These are phyloP conservation scores for Cinclus mexicanus DNA, from an alignment of 2,113 vertebrate genomes.

Conservation along the genomic window DNA sequence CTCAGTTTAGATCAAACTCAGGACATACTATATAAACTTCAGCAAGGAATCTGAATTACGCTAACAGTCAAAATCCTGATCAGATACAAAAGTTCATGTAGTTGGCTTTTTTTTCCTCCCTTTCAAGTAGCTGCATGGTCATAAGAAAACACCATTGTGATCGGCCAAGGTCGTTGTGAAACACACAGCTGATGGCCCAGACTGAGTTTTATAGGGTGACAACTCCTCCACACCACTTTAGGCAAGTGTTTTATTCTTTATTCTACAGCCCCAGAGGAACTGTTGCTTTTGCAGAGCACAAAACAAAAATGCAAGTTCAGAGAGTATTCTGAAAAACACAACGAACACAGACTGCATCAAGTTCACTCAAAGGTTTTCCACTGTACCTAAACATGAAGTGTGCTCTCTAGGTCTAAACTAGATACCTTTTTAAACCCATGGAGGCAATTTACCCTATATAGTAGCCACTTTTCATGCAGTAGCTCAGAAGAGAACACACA, in stretches of 20 bases:
- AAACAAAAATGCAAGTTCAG: background rate
- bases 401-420: background rate
- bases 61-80: background rate
- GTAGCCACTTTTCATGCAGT: background rate
- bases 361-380: background rate
- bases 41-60: background rate
- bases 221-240: background rate
- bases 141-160: background rate
- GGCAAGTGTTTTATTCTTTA: background rate
- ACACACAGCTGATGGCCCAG: fast-evolving
- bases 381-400: background rate
- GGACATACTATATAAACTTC: background rate
- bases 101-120: background rate
- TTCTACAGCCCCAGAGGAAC: background rate
- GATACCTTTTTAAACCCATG: background rate
- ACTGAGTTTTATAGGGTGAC: background rate
- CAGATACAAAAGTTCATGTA: background rate
- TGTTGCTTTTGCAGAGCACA: background rate
- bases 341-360: background rate
- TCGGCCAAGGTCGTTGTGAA: background rate
- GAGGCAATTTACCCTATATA: background rate
- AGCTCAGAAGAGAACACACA: background rate
- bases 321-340: background rate
- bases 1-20: background rate
- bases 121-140: background rate